Conservation (phyloP, 2,888 invertebrate species). For the Amiota communis region DNA sequence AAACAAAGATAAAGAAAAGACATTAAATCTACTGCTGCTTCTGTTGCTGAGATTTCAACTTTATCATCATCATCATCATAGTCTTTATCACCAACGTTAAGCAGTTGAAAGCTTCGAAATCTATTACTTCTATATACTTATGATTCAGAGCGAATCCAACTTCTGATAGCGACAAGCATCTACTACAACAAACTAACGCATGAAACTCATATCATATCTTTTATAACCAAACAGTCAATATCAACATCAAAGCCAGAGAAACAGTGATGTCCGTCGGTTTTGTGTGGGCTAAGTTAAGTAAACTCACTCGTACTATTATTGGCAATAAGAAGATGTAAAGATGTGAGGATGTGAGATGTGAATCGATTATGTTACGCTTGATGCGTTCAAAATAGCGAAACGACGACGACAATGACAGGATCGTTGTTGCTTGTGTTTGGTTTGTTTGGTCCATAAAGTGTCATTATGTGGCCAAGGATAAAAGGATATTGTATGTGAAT, state of each 20-base stretch:
- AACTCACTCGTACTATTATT: not conserved
- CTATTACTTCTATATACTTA: constrained; percentile 22
- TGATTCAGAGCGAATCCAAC: not conserved
- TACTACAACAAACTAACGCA: not conserved
- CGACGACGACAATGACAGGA: not conserved
- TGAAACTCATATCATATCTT: not conserved
- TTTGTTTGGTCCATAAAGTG: constrained; percentile 49
- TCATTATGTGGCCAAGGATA: constrained; percentile 54
- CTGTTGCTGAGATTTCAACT: not conserved
- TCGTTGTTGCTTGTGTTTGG: not conserved
- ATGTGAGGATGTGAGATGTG: not conserved
- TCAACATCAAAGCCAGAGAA: too few relatives aligned
- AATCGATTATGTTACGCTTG: constrained; percentile 28
- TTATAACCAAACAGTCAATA: too few relatives aligned
- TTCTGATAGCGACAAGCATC: not conserved
- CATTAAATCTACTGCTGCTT: not conserved
- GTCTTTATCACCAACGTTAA: not conserved
- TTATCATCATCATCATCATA: too few relatives aligned
- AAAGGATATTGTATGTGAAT: constrained; percentile 19
- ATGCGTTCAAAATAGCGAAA: constrained; percentile 22
- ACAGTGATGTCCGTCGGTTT: not conserved
- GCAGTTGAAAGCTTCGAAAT: not conserved
- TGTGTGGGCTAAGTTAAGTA: not conserved
- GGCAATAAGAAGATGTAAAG: not conserved
- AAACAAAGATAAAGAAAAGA: constrained; percentile 5